Evolutionary conservation across 35 echinoderm and acorn worm species (phyloP).

Genomic region (Anneissia japonica): DNA sequence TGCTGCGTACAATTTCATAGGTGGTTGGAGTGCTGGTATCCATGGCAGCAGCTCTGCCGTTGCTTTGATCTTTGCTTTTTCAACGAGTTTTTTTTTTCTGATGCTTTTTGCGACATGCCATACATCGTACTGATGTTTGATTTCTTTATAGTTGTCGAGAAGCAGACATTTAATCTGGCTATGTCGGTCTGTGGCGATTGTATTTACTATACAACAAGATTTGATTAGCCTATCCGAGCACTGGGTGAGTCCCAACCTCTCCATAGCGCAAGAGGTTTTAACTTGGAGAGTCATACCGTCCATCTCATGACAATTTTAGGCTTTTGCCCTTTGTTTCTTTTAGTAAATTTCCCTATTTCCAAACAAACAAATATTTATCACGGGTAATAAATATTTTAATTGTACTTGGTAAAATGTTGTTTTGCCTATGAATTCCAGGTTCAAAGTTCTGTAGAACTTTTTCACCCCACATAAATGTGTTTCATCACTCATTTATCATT

Average conservation of each 20-base stretch:
- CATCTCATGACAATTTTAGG: slow-evolving; percentile 19
- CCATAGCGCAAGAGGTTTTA: slow-evolving; percentile 46
- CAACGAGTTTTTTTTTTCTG: slow-evolving; percentile 17
- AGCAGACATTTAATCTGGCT: slow-evolving; percentile 12
- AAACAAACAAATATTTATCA: slow-evolving; percentile 10
- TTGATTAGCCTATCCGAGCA: neutral
- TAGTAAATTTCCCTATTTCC: neutral
- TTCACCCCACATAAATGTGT: slow-evolving; percentile 1
- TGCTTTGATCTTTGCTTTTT: slow-evolving; percentile 24
- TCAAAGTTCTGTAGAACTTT: neutral
- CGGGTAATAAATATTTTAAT: neutral
- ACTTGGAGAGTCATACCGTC: slow-evolving; percentile 40
- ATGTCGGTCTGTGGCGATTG: slow-evolving; percentile 48
- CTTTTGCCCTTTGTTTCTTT: neutral
- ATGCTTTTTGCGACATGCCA: slow-evolving; percentile 43
- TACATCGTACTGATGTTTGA: slow-evolving; percentile 52
- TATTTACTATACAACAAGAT: neutral
- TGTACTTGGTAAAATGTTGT: slow-evolving; percentile 12
- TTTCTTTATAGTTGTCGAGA: slow-evolving; percentile 6
- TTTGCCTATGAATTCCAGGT: slow-evolving; percentile 6
- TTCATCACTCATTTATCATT: no score
- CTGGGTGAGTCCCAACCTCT: slow-evolving; percentile 19
- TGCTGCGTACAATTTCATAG: slow-evolving; percentile 12
- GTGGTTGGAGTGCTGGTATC: slow-evolving; percentile 24
- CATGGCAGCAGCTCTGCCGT: slow-evolving; percentile 9